Conservation (phyloP, 2,888 invertebrate genomes). For the Parnassius mnemosyne region DNA sequence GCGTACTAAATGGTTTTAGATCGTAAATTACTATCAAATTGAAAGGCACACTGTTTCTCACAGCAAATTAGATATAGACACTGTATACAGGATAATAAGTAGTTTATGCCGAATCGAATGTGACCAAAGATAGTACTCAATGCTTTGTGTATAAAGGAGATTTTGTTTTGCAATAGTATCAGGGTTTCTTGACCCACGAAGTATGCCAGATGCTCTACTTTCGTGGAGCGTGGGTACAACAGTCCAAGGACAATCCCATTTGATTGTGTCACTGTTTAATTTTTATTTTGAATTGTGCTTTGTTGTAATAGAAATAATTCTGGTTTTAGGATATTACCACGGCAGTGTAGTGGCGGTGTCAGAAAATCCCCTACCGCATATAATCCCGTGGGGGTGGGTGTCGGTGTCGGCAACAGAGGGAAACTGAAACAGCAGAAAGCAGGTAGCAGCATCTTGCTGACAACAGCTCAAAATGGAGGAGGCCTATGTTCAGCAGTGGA, state of each 20-base stretch:
- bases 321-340: too few species aligned
- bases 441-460: too few species aligned
- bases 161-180: conserved; percentile 26
- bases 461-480: too few species aligned
- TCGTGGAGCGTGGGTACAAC: conserved; percentile 38
- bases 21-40: conserved; percentile 35
- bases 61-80: conserved; percentile 55
- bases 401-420: too few species aligned
- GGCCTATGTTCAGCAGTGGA: too few species aligned
- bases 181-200: conserved; percentile 45
- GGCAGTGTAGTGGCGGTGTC: too few species aligned
- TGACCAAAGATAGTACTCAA: conserved; percentile 29
- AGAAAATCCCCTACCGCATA: too few species aligned
- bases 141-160: conserved; percentile 14
- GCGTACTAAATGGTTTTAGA: not conserved
- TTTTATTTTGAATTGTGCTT: not conserved
- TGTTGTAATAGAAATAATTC: not conserved
- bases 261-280: conserved; percentile 11
- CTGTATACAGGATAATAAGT: conserved; percentile 27
- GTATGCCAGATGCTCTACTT: conserved; percentile 65
- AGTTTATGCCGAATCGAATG: conserved; percentile 24
- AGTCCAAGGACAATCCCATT: conserved; percentile 47
- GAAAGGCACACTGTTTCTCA: conserved; percentile 73
- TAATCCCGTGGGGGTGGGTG: too few species aligned
- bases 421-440: too few species aligned